Percentiles rank a stretch among this genome's conserved stretches.
phyloP scores from a whole-genome alignment of 1,140 invertebrate species.

The Aphelenchoides besseyi region DNA sequence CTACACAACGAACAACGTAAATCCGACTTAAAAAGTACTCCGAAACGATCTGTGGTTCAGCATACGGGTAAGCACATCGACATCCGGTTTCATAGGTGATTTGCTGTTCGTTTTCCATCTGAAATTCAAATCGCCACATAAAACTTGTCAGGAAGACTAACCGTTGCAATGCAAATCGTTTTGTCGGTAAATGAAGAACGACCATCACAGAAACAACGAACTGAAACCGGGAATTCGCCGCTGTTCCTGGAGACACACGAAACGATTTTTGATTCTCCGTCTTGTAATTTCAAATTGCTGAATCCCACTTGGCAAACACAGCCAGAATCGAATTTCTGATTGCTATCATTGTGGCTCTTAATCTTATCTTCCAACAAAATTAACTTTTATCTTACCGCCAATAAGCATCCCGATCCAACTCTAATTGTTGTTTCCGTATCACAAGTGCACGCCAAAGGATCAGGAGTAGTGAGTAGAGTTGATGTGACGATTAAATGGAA shows the following conservation, averaged over 20 bases:
- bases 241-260: too few species aligned
- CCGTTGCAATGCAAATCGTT: constrained; percentile 9
- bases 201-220: constrained; percentile 16
- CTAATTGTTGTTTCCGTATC: neutral
- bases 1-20: constrained; percentile 7
- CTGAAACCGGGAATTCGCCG: constrained; percentile 3
- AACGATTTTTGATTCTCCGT: too few species aligned
- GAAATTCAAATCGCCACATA: neutral
- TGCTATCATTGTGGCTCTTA: neutral
- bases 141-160: neutral
- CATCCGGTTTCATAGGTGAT: constrained; percentile 14
- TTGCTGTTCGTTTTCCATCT: neutral
- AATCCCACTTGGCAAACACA: neutral
- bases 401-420: neutral
- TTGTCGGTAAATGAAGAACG: neutral
- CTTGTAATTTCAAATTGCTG: too few species aligned
- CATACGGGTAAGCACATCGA: neutral
- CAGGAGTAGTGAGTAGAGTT: neutral
- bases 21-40: constrained; percentile 17
- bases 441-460: neutral
- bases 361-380: too few species aligned
- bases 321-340: neutral
- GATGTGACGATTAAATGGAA: too few species aligned
- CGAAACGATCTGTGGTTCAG: neutral
- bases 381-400: neutral